Base-by-base conservation (phyloP, 1,140 invertebrate species). In the Drosophila virilis region DNA sequence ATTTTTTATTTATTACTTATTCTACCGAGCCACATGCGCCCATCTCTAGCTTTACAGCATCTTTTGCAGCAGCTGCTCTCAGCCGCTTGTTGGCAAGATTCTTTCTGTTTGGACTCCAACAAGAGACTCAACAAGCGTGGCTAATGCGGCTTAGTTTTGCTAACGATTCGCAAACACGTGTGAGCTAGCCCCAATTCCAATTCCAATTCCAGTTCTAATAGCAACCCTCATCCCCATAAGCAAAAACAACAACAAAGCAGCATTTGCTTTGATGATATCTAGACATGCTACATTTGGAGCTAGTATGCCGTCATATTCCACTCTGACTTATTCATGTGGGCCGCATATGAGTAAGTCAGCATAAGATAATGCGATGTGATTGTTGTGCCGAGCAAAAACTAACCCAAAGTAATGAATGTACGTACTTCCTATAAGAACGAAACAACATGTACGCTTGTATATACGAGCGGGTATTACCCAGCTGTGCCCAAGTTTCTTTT, bases 141-240 rank as follows among this genome's bases (percentile, higher is more conserved):
- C 78, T 82, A 88, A 86, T 78, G 46, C 76, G 82, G 76, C 76
- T 86, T 86, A 88, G 82, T 82, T 86, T 88, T 85, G 83, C 74
- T 88, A 88, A 86, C 83, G 83, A 88, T 86, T 86, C 73, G 82
- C 82, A 74, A 88, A 79, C 83, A 86, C 78, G 59, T 82, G 71
- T 71, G 12, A 33, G n/a, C 33, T 28, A 28, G 22, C 22, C 13
- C 9, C 22, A 54, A 9, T 10, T 52, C 48, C 48, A 51, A 17
- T 57, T 10, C 32, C 6, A 28, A 42, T 46, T 38, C 35, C 55
- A 12, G 6, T 59, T 46, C 42, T 7, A 54, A 43, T n/a, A 13
- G 15, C 71, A 67, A 65, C 15, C 38, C 57, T 8, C 22, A 64
- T 55, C 72, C 46, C 8, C 46, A 48, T 54, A 57, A 73, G 45